These are phyloP conservation scores for Heteromurus nitidus DNA, from an alignment of 2,888 invertebrate genomes.

Conservation along the genomic window DNA sequence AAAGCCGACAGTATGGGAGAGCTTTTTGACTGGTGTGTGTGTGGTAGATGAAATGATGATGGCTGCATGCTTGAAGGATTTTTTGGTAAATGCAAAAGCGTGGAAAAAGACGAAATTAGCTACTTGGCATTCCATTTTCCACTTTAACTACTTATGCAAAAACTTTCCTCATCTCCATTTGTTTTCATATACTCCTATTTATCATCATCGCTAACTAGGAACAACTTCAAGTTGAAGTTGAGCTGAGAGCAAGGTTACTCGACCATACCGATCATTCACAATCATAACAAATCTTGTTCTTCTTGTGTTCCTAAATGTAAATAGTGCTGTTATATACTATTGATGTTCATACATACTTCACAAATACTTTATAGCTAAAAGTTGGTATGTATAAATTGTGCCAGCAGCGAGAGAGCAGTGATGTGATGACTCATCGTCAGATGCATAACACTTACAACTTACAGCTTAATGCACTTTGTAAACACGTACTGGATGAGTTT, in stretches of 20 bases:
- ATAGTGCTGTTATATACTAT: no score
- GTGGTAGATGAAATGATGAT: neutral
- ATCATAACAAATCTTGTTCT: no score
- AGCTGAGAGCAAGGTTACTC: neutral
- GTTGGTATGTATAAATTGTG: neutral
- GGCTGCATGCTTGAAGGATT: neutral
- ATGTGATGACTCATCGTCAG: conserved; percentile 2
- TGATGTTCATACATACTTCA: no score
- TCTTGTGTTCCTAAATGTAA: no score
- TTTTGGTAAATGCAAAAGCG: conserved; percentile 9
- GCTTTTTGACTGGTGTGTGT: neutral
- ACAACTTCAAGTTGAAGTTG: neutral
- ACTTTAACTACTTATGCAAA: neutral
- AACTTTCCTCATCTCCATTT: conserved; percentile 5
- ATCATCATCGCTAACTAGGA: neutral
- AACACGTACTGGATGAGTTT: neutral
- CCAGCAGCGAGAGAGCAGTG: neutral
- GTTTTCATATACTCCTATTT: conserved; percentile 8
- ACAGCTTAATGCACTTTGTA: conserved; percentile 1
- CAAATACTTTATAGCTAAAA: neutral
- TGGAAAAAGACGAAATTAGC: neutral
- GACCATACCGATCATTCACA: conserved; percentile 1
- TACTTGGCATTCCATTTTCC: neutral
- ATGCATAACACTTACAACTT: no score
- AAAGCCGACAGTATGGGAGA: neutral